A percentile compares a stretch with the other conserved stretches of the same genome.
Conservation (phyloP, 2,888 invertebrate genomes). For the Lingula anatina region DNA sequence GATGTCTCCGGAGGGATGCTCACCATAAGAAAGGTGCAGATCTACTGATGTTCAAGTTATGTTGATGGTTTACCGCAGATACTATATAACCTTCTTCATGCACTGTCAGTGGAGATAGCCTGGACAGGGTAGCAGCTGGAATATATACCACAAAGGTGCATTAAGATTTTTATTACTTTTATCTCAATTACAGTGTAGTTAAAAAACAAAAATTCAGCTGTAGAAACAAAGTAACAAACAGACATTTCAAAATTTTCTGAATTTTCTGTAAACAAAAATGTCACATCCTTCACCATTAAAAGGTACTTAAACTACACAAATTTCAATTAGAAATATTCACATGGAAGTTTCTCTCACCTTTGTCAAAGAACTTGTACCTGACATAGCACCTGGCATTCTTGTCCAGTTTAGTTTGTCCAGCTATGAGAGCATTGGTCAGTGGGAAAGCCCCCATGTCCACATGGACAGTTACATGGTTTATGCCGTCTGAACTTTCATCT, state of each 20-base stretch:
- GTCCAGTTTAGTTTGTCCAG: constrained; percentile 37
- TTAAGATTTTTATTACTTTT: background rate
- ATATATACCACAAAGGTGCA: background rate
- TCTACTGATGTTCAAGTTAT: constrained; percentile 26
- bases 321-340: too few species aligned
- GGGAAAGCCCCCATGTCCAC: constrained; percentile 40
- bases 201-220: too few species aligned
- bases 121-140: constrained; percentile 35
- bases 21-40: constrained; percentile 40
- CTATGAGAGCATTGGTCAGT: constrained; percentile 28
- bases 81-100: constrained; percentile 25
- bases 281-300: too few species aligned
- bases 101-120: constrained; percentile 16
- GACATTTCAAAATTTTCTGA: too few species aligned
- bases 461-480: constrained; percentile 26
- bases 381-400: constrained; percentile 34
- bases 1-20: too few species aligned
- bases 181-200: too few species aligned
- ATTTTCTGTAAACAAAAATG: too few species aligned
- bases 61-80: constrained; percentile 28
- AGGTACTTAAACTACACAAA: too few species aligned
- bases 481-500: constrained; percentile 20
- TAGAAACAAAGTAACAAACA: too few species aligned
- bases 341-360: too few species aligned
- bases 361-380: constrained; percentile 46